Evolutionary conservation across 1,140 invertebrate genomes (phyloP).

Genomic region (Tribolium castaneum): DNA sequence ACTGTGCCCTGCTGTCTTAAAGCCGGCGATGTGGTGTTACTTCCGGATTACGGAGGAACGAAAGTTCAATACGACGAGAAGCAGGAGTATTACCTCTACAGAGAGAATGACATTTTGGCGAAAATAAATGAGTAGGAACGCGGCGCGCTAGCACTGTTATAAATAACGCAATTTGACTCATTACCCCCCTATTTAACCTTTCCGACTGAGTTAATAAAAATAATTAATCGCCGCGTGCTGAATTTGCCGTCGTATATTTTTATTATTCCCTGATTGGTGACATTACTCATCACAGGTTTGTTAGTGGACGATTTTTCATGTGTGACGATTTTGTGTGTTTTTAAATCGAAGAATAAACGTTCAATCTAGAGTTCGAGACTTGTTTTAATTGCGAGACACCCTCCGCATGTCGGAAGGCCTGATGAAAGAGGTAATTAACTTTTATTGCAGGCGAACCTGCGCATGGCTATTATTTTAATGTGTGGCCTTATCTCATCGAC

Average conservation of each 20-base stretch:
- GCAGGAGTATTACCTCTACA: constrained; percentile 52
- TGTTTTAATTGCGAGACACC: background rate
- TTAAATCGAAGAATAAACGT: constrained; percentile 18
- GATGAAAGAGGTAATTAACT: constrained; percentile 21
- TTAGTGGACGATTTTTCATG: constrained; percentile 10
- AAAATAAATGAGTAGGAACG: constrained; percentile 45
- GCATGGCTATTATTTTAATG: constrained; percentile 17
- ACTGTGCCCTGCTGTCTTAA: constrained; percentile 47
- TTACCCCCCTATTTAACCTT: constrained; percentile 30
- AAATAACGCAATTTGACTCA: constrained; percentile 32
- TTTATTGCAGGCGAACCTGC: constrained; percentile 8
- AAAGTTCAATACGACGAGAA: constrained; percentile 46
- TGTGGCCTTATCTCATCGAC: constrained; percentile 7
- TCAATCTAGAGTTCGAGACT: background rate
- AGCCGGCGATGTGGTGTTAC: constrained; percentile 53
- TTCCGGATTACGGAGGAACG: constrained; percentile 56
- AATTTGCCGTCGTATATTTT: background rate
- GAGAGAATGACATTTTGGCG: constrained; percentile 54
- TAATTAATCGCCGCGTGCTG: background rate
- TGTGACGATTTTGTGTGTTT: background rate
- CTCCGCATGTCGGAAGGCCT: background rate
- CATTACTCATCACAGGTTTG: background rate
- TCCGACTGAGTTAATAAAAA: constrained; percentile 27
- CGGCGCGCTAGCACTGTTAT: background rate
- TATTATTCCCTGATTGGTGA: background rate